Evolutionary conservation across 2,113 vertebrate species (phyloP), one percentile per base, ranked within the genome.

Genomic region (Cephalopholis sonnerati): DNA sequence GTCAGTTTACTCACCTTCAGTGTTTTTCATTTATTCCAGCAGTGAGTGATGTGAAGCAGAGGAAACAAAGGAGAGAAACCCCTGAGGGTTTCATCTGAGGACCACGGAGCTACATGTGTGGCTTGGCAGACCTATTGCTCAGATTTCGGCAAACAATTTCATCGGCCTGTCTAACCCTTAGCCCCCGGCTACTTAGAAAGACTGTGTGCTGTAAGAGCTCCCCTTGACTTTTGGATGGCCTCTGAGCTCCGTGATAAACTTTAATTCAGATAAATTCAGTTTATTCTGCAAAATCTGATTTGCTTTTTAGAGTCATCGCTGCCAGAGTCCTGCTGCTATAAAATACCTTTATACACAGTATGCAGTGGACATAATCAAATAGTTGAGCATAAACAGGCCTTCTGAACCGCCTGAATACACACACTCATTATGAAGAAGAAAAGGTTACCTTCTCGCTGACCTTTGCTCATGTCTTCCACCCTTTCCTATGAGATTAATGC

Each of bases 41-140:
- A 80, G 63, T 2, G 58, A 64, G 51, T 41, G 39, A 69, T 1
- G 67, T 27, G 61, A 44, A 55, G 46, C 73, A 62, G 74, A 78
- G 24, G 55, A 71, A 70, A 73, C 50, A 58, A 24, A 50, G 69
- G 53, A 72, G 53, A 55, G 41, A 70, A 55, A 72, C 55, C 66
- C 51, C 55, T 36, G 64, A 27, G 76, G 71, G 54, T 58, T 75
- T 81, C 20, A 66, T 59, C n/a, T 24, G 63, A 66, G 59, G 54
- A 77, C 75, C 53, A 29, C 29, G 1, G 22, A 64, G 24, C 62
- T 48, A 44, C 75, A 67, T 68, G 72, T 83, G 89, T 70, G 78
- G 73, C 70, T 83, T 81, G 66, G 83, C 76, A 85, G 75, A 59
- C 25, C 36, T 44, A n/a, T 61, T 69, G 67, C n/a, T 67, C 4